A percentile compares a stretch with the other conserved stretches of the same genome.
Evolutionary conservation across 1,140 invertebrate genomes (phyloP).

Genomic region (Drosophila bifasciata): DNA sequence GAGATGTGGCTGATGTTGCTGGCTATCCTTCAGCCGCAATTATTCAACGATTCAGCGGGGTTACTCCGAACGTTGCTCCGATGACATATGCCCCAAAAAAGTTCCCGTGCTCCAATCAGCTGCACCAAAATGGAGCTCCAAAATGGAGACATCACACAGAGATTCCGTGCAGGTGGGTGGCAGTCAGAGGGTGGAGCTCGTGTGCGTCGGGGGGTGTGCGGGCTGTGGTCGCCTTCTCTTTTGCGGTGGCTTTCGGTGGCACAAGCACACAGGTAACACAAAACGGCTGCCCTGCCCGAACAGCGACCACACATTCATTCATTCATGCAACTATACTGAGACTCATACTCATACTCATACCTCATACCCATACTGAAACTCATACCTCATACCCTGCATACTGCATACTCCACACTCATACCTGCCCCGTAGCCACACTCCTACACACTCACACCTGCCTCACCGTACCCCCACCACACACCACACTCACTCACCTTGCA

Average conservation of each 20-base stretch:
- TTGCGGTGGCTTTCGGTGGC: slow-evolving; percentile 19
- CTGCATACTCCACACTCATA: too few relatives aligned
- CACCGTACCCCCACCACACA: too few relatives aligned
- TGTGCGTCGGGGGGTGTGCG: too few relatives aligned
- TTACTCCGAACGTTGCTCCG: slow-evolving; percentile 19
- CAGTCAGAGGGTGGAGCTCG: too few relatives aligned
- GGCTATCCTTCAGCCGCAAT: slow-evolving; percentile 28
- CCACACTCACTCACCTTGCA: slow-evolving; percentile 26
- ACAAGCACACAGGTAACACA: neutral
- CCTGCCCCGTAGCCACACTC: too few relatives aligned
- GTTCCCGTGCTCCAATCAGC: slow-evolving; percentile 21
- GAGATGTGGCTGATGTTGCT: neutral
- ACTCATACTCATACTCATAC: slow-evolving; percentile 14
- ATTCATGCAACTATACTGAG: slow-evolving; percentile 14
- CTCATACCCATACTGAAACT: too few relatives aligned
- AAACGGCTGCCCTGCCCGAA: slow-evolving; percentile 11
- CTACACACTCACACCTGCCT: slow-evolving; percentile 11
- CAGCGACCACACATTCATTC: slow-evolving; percentile 13
- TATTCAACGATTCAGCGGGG: slow-evolving; percentile 30
- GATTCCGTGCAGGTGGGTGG: too few relatives aligned
- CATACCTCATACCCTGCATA: too few relatives aligned
- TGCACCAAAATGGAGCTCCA: slow-evolving; percentile 12
- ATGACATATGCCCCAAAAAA: slow-evolving; percentile 49
- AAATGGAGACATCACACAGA: too few relatives aligned
- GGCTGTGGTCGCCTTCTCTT: neutral